phyloP scores from a whole-genome alignment of 2,113 vertebrate genomes.

The Mustelus asterias region DNA sequence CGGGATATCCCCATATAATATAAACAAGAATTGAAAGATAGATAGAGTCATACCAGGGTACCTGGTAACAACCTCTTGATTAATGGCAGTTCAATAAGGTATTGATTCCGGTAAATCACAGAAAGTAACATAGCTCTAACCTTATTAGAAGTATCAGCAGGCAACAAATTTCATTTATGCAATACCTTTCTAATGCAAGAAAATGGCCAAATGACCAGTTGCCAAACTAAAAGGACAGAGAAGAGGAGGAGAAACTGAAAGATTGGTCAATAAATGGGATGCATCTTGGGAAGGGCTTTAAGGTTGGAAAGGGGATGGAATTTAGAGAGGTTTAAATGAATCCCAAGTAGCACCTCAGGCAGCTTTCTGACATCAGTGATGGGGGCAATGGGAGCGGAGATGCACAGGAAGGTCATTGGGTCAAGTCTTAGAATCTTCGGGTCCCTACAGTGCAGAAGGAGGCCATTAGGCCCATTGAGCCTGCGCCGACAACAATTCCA shows the following conservation, averaged over 20 bases:
- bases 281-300: background rate
- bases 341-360: background rate
- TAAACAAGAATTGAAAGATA: background rate
- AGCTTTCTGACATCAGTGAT: background rate
- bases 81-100: background rate
- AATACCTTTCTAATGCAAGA: background rate
- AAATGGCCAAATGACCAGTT: constrained; percentile 38
- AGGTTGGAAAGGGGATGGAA: background rate
- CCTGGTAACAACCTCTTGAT: background rate
- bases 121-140: background rate
- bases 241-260: background rate
- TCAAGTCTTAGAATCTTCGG: background rate
- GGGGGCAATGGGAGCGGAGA: background rate
- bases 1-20: no score
- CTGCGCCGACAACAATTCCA: no score
- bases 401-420: background rate
- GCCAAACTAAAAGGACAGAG: background rate
- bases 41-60: background rate
- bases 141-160: background rate
- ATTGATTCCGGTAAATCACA: background rate
- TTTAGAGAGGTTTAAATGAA: background rate
- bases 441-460: no score
- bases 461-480: no score
- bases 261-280: background rate
- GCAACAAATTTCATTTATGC: background rate